Evolutionary conservation across 2,113 vertebrate genomes (phyloP).

Genomic region (Synchiropus splendidus): DNA sequence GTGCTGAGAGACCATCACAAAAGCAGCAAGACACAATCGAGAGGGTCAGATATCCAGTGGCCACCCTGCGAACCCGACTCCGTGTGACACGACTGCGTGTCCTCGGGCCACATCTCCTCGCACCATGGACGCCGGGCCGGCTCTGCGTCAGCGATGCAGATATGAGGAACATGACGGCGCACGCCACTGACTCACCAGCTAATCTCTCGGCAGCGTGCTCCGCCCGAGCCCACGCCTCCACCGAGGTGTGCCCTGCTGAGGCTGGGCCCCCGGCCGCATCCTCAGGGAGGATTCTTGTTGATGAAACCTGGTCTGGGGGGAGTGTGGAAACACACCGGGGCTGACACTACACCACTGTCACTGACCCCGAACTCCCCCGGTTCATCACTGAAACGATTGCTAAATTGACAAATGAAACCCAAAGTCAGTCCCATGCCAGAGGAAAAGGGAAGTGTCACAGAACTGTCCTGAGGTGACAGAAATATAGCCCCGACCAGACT

Average conservation of each 20-base stretch:
- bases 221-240: conserved; percentile 10
- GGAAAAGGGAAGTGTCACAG: no score
- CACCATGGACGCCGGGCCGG: conserved; percentile 4
- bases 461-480: no score
- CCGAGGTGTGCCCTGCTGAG: conserved; percentile 33
- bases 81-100: conserved; percentile 11
- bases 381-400: no score
- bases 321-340: no score
- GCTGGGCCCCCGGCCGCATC: not conserved
- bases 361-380: no score
- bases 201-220: conserved; percentile 28
- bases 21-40: conserved; percentile 9
- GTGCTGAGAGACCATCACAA: not conserved
- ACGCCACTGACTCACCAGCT: conserved; percentile 60
- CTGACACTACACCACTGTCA: no score
- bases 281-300: no score
- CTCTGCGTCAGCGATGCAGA: conserved; percentile 21
- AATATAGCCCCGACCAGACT: no score
- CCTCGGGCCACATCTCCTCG: conserved; percentile 20
- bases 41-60: conserved; percentile 21
- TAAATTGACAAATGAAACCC: no score
- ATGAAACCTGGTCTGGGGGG: no score
- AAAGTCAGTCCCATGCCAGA: no score
- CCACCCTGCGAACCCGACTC: no score
- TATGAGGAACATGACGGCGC: conserved; percentile 51